These are phyloP conservation scores for Lamproptera curius DNA, from an alignment of 2,888 invertebrate species.

Conservation along the genomic window DNA sequence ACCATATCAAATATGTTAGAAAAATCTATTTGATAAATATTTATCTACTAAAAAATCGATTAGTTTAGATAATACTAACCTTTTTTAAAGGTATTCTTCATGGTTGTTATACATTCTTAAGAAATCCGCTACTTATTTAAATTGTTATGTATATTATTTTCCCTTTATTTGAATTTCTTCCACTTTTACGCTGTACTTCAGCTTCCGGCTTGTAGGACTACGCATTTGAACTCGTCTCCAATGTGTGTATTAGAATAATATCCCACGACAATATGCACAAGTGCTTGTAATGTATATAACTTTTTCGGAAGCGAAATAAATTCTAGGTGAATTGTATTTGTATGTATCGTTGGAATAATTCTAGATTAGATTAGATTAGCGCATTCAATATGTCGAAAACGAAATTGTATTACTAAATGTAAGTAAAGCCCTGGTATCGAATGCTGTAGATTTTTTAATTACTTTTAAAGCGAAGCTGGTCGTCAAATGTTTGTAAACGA, in stretches of 20 bases:
- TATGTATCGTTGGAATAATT: background rate
- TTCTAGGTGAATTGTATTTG: background rate
- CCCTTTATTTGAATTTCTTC: background rate
- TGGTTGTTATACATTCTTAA: too few relatives aligned
- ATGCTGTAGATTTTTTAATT: too few relatives aligned
- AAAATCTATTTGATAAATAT: background rate
- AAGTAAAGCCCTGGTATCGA: too few relatives aligned
- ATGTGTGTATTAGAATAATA: background rate
- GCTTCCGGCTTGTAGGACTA: slow-evolving; percentile 1
- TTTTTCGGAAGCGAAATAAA: background rate
- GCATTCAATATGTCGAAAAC: background rate
- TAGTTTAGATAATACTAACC: too few relatives aligned
- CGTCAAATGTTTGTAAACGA: too few relatives aligned
- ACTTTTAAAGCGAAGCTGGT: too few relatives aligned
- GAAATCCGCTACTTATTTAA: too few relatives aligned
- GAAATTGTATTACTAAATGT: too few relatives aligned
- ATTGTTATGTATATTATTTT: background rate
- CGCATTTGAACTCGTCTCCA: too few relatives aligned
- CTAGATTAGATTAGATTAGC: slow-evolving; percentile 3
- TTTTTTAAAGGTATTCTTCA: too few relatives aligned
- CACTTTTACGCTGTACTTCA: slow-evolving; percentile 5
- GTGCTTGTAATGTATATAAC: slow-evolving; percentile 63
- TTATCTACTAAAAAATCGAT: too few relatives aligned
- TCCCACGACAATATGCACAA: slow-evolving; percentile 60
- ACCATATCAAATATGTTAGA: background rate